phyloP scores from a whole-genome alignment of 2,113 vertebrate genomes.

The Gambusia holbrooki region DNA sequence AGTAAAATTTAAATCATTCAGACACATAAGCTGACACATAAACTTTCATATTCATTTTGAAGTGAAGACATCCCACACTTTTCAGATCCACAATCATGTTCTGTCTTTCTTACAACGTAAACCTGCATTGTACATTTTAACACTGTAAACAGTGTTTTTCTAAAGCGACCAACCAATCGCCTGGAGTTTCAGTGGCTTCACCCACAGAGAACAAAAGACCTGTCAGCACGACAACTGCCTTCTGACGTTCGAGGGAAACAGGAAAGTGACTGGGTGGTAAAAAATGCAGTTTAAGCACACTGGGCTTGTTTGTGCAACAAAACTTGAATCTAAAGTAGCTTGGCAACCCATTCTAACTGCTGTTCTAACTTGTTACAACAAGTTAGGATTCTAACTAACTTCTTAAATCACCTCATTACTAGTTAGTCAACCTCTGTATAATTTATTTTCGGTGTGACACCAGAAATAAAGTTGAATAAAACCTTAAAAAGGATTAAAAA shows the following conservation, averaged over 20 bases:
- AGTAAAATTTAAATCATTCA: background rate
- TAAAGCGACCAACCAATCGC: constrained; percentile 3
- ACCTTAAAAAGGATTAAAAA: no score
- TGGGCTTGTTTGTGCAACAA: constrained; percentile 38
- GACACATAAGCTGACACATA: background rate
- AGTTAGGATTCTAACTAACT: background rate
- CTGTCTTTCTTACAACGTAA: background rate
- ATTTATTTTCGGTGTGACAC: no score
- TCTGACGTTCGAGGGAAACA: constrained; percentile 50
- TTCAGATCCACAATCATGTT: background rate
- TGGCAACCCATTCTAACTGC: background rate
- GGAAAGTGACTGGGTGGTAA: constrained; percentile 43
- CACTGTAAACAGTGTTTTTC: background rate
- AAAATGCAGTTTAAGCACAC: constrained; percentile 43
- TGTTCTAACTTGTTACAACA: background rate
- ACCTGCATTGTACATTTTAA: background rate
- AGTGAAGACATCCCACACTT: background rate
- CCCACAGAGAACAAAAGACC: constrained; percentile 50
- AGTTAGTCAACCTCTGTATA: background rate
- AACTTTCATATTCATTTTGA: background rate
- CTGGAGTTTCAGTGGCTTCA: constrained; percentile 35
- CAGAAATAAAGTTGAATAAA: no score
- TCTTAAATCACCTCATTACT: background rate
- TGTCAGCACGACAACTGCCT: constrained; percentile 55
- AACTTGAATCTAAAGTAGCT: constrained; percentile 64